phyloP scores from a whole-genome alignment of 2,888 invertebrate species.

The Anorthoa munda region DNA sequence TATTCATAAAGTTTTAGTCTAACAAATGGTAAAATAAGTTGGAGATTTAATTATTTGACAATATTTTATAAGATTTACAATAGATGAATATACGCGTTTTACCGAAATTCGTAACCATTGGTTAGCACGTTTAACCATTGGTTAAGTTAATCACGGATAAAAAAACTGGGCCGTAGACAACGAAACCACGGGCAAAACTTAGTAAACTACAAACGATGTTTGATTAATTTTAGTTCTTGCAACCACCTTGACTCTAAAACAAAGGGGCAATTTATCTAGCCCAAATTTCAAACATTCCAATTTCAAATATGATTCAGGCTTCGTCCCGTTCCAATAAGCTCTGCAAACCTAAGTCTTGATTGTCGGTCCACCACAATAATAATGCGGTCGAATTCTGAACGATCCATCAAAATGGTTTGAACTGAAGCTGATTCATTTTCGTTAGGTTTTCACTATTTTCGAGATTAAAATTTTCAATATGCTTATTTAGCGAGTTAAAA shows the following conservation, averaged over 20 bases:
- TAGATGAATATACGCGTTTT: no score
- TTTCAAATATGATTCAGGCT: slow-evolving; percentile 9
- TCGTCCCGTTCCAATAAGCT: slow-evolving; percentile 4
- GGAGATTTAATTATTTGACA: no score
- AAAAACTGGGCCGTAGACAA: no score
- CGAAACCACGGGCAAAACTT: no score
- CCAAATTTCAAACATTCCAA: background rate
- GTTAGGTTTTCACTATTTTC: background rate
- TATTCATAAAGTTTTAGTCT: no score
- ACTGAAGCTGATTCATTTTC: no score
- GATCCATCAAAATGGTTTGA: background rate
- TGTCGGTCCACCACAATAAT: slow-evolving; percentile 9
- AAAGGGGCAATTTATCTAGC: background rate
- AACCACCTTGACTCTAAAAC: background rate
- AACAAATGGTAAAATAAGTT: no score
- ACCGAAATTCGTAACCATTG: no score
- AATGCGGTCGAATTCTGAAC: slow-evolving; percentile 20
- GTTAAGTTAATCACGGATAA: no score
- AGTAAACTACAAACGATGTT: background rate
- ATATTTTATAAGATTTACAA: no score
- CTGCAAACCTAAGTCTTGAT: background rate
- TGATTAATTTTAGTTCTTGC: background rate
- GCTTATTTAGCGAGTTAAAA: background rate
- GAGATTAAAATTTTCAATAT: background rate
- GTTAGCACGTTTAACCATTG: no score